Percentiles rank a stretch among this genome's conserved stretches.
Conservation (phyloP, 2,113 vertebrate species). For the Craseonycteris thonglongyai region DNA sequence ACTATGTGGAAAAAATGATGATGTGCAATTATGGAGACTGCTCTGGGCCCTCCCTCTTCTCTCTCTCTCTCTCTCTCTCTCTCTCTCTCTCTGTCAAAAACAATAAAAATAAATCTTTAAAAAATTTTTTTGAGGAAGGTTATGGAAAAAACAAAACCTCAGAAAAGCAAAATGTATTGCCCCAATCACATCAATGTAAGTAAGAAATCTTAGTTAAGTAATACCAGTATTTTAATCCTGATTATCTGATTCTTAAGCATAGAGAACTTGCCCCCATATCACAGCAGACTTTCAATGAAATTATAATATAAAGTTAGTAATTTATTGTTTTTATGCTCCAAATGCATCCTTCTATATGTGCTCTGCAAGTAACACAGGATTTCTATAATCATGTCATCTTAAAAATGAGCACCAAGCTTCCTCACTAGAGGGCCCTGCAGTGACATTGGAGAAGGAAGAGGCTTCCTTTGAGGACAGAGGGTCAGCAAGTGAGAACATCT, state of each 20-base stretch:
- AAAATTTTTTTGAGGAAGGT: background rate
- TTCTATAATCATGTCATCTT: background rate
- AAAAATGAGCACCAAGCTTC: background rate
- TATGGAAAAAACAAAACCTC: background rate
- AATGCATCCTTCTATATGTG: background rate
- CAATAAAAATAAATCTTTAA: no score
- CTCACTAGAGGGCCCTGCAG: background rate
- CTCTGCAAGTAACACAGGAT: background rate
- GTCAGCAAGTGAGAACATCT: background rate
- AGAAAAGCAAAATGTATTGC: background rate
- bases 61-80: no score
- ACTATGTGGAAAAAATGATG: no score
- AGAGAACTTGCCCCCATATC: background rate
- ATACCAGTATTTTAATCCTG: background rate
- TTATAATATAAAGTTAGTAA: background rate
- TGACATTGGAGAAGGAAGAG: background rate
- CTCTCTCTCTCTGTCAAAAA: no score
- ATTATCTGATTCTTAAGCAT: background rate
- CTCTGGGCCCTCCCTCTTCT: no score
- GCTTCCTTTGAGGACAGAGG: rapidly evolving
- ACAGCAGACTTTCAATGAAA: background rate
- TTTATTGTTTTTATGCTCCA: background rate
- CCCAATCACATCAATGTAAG: background rate
- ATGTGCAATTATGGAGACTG: no score
- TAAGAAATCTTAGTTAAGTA: background rate